Conservation (phyloP, 2,888 invertebrate species). For the Lucinisca nassula region DNA sequence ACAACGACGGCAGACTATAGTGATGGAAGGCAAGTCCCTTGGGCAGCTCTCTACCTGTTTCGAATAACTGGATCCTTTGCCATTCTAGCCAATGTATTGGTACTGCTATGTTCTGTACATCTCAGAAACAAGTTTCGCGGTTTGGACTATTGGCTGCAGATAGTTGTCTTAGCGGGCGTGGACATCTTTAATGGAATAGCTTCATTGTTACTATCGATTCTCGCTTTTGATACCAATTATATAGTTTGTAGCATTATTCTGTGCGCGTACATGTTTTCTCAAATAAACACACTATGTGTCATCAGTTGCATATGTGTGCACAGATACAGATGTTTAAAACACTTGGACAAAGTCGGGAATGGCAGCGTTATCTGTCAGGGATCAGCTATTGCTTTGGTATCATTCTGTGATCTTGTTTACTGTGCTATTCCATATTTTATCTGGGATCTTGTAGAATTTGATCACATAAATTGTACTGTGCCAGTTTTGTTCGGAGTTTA, state of each 20-base stretch:
- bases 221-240: not conserved
- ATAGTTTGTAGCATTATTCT: not conserved
- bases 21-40: not conserved
- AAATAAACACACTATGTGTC: not conserved
- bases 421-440: not conserved
- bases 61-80: not conserved
- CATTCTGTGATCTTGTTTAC: not conserved
- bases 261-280: not conserved
- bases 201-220: not conserved
- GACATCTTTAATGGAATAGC: not conserved
- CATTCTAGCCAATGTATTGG: not conserved
- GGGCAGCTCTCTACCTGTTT: not conserved
- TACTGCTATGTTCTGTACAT: not conserved
- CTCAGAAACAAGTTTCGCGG: not conserved
- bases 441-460: not conserved
- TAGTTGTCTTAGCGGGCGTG: not conserved
- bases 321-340: not conserved
- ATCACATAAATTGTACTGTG: not conserved
- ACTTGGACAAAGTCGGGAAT: not conserved
- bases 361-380: not conserved
- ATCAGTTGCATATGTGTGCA: not conserved
- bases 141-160: not conserved
- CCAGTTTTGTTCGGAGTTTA: not conserved
- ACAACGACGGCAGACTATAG: not conserved
- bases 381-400: not conserved